Base-by-base conservation (phyloP, 2,888 invertebrate genomes). In the Caenorhabditis sp. region DNA sequence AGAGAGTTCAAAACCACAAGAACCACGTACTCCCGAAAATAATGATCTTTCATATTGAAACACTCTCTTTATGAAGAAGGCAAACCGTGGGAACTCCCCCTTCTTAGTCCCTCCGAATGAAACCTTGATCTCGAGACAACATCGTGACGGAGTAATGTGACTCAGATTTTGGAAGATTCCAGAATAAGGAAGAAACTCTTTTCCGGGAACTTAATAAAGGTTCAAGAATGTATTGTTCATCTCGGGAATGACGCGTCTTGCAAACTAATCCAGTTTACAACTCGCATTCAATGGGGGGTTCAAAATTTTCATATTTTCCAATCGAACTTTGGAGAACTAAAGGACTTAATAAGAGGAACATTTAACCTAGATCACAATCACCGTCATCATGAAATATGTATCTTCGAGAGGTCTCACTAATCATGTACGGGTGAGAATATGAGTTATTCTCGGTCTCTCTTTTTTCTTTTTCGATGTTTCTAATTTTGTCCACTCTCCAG, bases 121-220 rank as follows among this genome's bases (percentile, higher is more conserved):
- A 66, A 51, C 19, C 66, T 66, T 66, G 66, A 51, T 66, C 66
- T 51, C 49, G 28, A 16, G 28, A 44, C n/a, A 63, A 44, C 44
- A 63, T 63, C 35, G 66, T 66, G 66, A 66, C 66, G 66, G 22
- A 66, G 49, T 66, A 51, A 49, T 66, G 66, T 66, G 66, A 66
- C 66, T 66, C 66, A 66, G 49, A 44, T 38, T n/a, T 59, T 38
- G n/a, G 24, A 26, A 49, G 54, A 26, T 22, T 54, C 28, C 26
- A 31, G 28, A n/a, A 47, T 7, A 31, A 59, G 22, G 19, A 41
- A 7, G 22, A 47, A 28, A 6, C 26, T 22, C 5, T 54, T 19
- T 19, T 66, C 16, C 24, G 22, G 31, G 26, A 2, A 63, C 44
- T 44, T 47, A 63, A 63, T 63, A 44, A 63, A 26, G 16, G 26